Percentiles rank a stretch among this genome's conserved stretches.
phyloP scores from a whole-genome alignment of 2,797 vertebrate species.

The Ambastaia sidthimunki region DNA sequence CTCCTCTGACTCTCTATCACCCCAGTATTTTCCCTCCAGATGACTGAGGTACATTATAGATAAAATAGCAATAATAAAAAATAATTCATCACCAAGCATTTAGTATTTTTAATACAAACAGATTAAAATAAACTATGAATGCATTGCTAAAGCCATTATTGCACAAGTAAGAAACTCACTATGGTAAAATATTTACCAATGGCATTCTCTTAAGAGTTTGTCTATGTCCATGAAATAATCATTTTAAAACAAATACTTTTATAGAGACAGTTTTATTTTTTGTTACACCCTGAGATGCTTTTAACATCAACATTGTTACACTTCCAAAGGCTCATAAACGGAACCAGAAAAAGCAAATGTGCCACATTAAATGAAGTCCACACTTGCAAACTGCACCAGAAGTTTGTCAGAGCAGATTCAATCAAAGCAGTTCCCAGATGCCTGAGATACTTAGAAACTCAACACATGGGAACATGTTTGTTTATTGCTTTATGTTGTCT shows the following conservation, averaged over 20 bases:
- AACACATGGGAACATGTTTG: constrained; percentile 1
- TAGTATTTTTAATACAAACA: background rate
- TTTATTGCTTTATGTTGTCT: constrained; percentile 24
- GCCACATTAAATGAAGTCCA: constrained; percentile 30
- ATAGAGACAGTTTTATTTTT: constrained; percentile 8
- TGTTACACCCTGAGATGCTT: constrained; percentile 3
- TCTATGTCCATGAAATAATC: constrained; percentile 50
- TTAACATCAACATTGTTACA: constrained; percentile 26
- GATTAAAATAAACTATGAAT: background rate
- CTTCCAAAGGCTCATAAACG: background rate
- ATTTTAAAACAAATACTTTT: constrained; percentile 39
- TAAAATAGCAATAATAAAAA: background rate
- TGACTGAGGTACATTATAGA: background rate
- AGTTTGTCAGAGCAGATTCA: constrained; percentile 45
- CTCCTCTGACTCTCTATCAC: background rate
- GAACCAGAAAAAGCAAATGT: constrained; percentile 1
- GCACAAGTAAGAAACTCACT: constrained; percentile 29
- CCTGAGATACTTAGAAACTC: background rate
- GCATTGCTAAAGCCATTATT: background rate
- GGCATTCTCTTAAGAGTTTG: constrained; percentile 8
- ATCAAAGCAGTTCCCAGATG: constrained; percentile 22
- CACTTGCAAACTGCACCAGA: constrained; percentile 26
- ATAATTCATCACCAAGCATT: background rate
- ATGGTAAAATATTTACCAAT: constrained; percentile 49
- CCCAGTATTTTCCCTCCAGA: background rate